Evolutionary conservation across 2,888 invertebrate genomes (phyloP), one percentile per base, ranked within the genome.

Genomic region (Acrobasis consociella): DNA sequence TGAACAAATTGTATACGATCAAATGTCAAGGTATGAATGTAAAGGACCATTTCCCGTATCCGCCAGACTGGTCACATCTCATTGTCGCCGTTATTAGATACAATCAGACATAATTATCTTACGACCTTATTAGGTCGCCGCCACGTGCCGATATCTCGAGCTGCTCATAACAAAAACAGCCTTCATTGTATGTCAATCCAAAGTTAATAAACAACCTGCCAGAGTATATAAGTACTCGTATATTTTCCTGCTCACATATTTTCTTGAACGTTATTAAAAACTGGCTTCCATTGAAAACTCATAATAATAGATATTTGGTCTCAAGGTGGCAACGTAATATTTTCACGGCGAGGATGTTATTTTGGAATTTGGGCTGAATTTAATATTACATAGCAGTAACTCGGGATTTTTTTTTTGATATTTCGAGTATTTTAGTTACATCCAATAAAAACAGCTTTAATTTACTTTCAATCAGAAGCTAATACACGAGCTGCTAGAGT

Each of bases 11-110:
- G 58, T 17, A 42, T 39, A 39, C 39, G n/a, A 58, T 59, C 38
- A 38, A 59, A 50, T 50, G 49, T 49, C 59, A 59, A 38, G 50
- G 37, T 50, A 53, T 53, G 53, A 59, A 59, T 37, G 50, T 59
- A 49, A 46, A 49, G 17, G 16, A 15, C 61, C n/a, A 13, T 42
- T 52, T 46, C 49, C 15, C 39, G 10, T 65, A 63, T 53, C 59
- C 50, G 42, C 46, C 53, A 31, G 63, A 16, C 31, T 62, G 60
- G 62, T 63, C 62, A 39, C 31, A 65, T 63, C 60, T 62, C 62
- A 65, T 64, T 64, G 64, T 63, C 38, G 46, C 15, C 42, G 53
- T 38, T 56, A 61, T 56, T 56, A 51, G 61, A 64, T 66, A 64
- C 63, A 46, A 58, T 56, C 10, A 15, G n/a, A 15, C 10, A 10